Evolutionary conservation across 2,888 invertebrate genomes (phyloP), one percentile per base, ranked within the genome.

Genomic region (Amiota minor): DNA sequence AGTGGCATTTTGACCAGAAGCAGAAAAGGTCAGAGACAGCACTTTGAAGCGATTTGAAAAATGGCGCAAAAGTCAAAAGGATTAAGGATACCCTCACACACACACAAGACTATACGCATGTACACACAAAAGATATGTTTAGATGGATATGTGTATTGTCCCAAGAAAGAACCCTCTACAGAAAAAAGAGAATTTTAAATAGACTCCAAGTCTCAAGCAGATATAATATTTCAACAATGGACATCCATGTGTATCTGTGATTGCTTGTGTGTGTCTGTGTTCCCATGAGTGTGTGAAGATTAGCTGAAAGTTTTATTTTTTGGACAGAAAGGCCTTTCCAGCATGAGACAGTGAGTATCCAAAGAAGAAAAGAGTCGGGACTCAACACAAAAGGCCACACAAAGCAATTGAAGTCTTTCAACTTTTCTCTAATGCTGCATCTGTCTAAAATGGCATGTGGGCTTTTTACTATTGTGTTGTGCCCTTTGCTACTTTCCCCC

Each of bases 11-110:
- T 53, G 62, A 62, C 50, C 14, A 18, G 50, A 16, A 62, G 1
- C 9, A n/a, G 11, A 14, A 69, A 55, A 55, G 59, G 59, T 59
- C 18, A 59, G 53, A 59, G 20, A 59, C 59, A 11, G 20, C 59
- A 11, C 20, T 59, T 59, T 59, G 16, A 59, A 59, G 18, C 71
- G 73, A 69, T 72, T 72, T 73, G 72, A 71, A 71, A 71, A 73
- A 73, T 73, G 68, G 62, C 72, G 47, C 18, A n/a, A 49, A 64
- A 50, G 56, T 64, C 65, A 69, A 75, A 75, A 69, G 73, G 73
- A 75, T 75, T 73, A 73, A 45, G 53, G 62, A 14, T n/a, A 10
- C n/a, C 0, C 46, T n/a, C 8, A 46, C 49, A 67, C 49, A 67
- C 67, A 2, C n/a, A 53, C 53, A 23, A 2, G 55, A 35, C 70